Evolutionary conservation across 2,797 vertebrate species (phyloP).

Genomic region (Gymnocypris eckloni): DNA sequence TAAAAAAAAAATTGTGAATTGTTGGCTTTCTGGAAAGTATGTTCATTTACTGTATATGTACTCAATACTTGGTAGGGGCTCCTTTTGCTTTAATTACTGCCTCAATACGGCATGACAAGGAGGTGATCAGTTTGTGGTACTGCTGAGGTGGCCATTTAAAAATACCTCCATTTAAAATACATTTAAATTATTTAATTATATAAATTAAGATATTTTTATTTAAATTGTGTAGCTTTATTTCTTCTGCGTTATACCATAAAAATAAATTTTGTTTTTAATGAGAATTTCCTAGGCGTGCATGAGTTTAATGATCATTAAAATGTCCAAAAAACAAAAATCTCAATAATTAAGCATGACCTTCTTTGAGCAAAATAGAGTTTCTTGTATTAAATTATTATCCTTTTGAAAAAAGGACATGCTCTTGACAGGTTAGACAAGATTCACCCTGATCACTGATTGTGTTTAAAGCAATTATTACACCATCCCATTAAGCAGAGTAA

Average conservation of each 20-base stretch:
- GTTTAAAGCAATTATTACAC: constrained; percentile 37
- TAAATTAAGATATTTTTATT: background rate
- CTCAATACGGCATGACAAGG: too few species aligned
- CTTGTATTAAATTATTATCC: background rate
- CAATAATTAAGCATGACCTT: background rate
- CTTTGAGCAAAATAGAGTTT: background rate
- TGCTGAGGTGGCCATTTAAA: too few species aligned
- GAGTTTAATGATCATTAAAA: background rate
- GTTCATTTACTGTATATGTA: too few species aligned
- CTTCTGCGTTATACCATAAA: background rate
- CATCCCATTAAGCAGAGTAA: constrained; percentile 25
- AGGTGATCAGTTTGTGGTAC: too few species aligned
- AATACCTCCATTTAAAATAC: too few species aligned
- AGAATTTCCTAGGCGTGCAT: background rate
- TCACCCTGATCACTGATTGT: constrained; percentile 13
- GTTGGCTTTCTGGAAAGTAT: too few species aligned
- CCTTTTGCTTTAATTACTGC: too few species aligned
- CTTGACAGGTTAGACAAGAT: background rate
- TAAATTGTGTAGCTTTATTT: background rate
- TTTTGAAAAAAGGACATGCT: background rate
- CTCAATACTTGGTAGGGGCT: too few species aligned
- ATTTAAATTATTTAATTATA: too few species aligned
- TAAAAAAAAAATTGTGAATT: too few species aligned
- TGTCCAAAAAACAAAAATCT: background rate
- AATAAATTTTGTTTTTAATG: background rate